Percentiles rank a stretch among this genome's conserved stretches.
phyloP scores from a whole-genome alignment of 2,113 vertebrate species.

The Progne subis region DNA sequence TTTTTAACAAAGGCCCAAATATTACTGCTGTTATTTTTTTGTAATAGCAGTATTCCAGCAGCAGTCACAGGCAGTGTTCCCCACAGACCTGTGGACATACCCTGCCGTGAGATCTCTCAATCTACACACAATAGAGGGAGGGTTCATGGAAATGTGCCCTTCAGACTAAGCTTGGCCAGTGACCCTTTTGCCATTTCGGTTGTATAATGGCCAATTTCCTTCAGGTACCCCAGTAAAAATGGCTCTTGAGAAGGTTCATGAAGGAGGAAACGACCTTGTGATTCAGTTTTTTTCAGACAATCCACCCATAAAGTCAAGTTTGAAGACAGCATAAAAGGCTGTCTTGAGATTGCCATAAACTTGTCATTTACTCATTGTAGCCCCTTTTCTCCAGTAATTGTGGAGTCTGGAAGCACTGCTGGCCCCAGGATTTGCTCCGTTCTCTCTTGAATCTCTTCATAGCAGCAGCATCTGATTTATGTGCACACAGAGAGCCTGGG shows the following conservation, averaged over 20 bases:
- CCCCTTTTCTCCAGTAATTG: neutral
- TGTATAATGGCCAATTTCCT: neutral
- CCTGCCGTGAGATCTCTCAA: neutral
- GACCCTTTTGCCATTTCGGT: neutral
- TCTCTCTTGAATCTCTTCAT: neutral
- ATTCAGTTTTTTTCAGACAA: neutral
- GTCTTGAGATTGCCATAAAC: neutral
- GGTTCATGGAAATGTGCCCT: neutral
- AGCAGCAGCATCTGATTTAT: neutral
- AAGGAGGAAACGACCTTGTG: neutral
- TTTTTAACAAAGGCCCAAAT: neutral
- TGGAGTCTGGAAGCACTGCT: neutral
- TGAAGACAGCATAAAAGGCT: neutral
- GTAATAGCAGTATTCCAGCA: neutral
- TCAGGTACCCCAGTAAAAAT: neutral
- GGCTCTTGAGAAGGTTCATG: neutral
- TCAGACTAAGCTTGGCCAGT: neutral
- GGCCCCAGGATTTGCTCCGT: neutral
- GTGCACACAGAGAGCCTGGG: neutral
- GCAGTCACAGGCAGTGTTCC: neutral
- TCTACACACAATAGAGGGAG: neutral
- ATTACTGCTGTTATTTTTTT: neutral
- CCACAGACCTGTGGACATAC: neutral
- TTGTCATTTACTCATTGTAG: neutral
- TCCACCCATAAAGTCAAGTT: neutral